Percentiles rank a stretch among this genome's conserved stretches.
Evolutionary conservation across 2,797 vertebrate species (phyloP).

Genomic region (Champsocephalus esox): DNA sequence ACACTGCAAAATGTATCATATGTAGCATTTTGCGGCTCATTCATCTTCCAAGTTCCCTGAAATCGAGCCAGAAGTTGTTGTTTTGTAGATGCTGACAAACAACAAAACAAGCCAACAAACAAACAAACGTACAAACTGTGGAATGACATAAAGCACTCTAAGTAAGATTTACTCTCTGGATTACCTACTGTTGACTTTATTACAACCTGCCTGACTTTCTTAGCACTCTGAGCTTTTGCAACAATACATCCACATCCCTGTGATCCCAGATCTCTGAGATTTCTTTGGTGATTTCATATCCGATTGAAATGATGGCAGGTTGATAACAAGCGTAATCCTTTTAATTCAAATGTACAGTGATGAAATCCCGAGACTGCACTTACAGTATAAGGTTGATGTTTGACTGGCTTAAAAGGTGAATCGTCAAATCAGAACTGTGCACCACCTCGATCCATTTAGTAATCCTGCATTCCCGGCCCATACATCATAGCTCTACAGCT

Average conservation of each 20-base stretch:
- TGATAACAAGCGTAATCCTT: constrained; percentile 7
- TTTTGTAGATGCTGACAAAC: too few species aligned
- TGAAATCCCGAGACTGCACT: constrained; percentile 45
- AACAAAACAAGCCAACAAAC: too few species aligned
- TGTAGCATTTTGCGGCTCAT: too few species aligned
- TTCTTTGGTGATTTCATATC: constrained; percentile 1
- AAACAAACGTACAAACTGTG: too few species aligned
- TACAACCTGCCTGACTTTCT: neutral
- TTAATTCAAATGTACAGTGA: constrained; percentile 25
- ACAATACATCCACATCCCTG: neutral
- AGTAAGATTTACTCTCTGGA: neutral
- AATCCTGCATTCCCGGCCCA: constrained; percentile 69
- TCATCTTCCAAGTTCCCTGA: too few species aligned
- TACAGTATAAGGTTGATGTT: constrained; percentile 16
- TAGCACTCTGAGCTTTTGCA: too few species aligned
- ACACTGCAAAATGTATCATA: too few species aligned
- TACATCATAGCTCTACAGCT: constrained; percentile 71
- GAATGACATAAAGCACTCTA: neutral
- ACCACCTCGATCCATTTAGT: constrained; percentile 48
- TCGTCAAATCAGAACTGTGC: constrained; percentile 51
- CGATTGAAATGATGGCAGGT: neutral
- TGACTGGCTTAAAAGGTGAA: constrained; percentile 54
- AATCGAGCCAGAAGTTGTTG: too few species aligned
- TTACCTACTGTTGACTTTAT: neutral
- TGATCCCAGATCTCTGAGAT: constrained; percentile 2